Evolutionary conservation across 2,888 invertebrate species (phyloP), one percentile per base, ranked within the genome.

Genomic region (Ochropleura leucogaster): DNA sequence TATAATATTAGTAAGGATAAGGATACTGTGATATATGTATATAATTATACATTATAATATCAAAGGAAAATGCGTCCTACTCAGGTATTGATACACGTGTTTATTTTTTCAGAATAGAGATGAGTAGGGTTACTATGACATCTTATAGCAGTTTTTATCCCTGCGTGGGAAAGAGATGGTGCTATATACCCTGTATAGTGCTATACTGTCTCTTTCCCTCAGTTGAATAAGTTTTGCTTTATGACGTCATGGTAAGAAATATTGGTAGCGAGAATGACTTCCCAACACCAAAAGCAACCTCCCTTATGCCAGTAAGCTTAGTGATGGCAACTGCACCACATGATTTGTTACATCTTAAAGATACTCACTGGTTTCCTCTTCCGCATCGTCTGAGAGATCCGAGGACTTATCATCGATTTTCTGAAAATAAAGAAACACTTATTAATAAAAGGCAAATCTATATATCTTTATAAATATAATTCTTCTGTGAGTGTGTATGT

Each of bases 361-460:
- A 40, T 81, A 88, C 87, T 88, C 78, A 87, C 87, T 77, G 10
- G 79, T 79, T 64, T 88, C 87, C 46, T 80, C 87, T 16, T 82
- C 79, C 5, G 77, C 72, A 62, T 87, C 82, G 16, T 86, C 86
- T 10, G 87, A 88, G 1, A 73, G 18, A 6, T 87, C 86, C 0
- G 87, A 84, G 14, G 85, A 78, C 12, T 68, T 79, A 20, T 87
- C 87, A 57, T 84, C 89, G 4, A 87, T 79, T 53, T 83, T 84
- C 89, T 88, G 87, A 12, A 83, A 82, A 68, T 1, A 42, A 49
- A 49, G 4, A 67, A 47, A 49, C 12, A 6, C 4, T 9, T 57
- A 12, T 60, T 40, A 64, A 44, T 64, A n/a, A 46, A 44, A 44
- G 53, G 5, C 10, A n/a, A 30, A 30, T 30, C 30, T 53, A 1